Conservation (phyloP, 2,888 invertebrate species). For the Andrena marginata region DNA sequence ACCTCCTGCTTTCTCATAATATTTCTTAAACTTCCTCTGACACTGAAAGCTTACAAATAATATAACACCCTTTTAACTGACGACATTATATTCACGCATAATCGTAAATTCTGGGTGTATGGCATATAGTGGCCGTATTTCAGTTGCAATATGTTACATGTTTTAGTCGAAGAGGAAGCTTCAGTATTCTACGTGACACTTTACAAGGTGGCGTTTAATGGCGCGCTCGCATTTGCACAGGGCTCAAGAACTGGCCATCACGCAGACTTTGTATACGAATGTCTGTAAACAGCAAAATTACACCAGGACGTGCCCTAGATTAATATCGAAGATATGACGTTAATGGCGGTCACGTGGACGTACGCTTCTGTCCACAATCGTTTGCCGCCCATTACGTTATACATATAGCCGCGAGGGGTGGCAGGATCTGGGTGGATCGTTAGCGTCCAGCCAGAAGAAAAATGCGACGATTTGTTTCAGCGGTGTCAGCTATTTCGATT, state of each 20-base stretch:
- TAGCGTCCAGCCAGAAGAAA: slow-evolving; percentile 35
- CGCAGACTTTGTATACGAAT: slow-evolving; percentile 44
- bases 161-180: background rate
- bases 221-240: slow-evolving; percentile 21
- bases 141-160: background rate
- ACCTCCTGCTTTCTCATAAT: too few relatives aligned
- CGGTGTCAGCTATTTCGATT: slow-evolving; percentile 25
- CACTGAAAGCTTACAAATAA: too few relatives aligned
- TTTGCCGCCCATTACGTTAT: slow-evolving; percentile 46
- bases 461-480: slow-evolving; percentile 21
- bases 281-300: slow-evolving; percentile 71
- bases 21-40: too few relatives aligned
- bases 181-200: slow-evolving; percentile 25
- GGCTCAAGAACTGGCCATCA: slow-evolving; percentile 47
- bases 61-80: too few relatives aligned
- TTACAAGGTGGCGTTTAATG: slow-evolving; percentile 44
- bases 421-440: slow-evolving; percentile 39
- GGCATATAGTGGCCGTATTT: background rate
- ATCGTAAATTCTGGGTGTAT: background rate
- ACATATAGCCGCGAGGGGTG: slow-evolving; percentile 26
- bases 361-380: slow-evolving; percentile 35
- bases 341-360: slow-evolving; percentile 66
- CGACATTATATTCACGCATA: too few relatives aligned
- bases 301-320: slow-evolving; percentile 74
- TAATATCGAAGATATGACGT: slow-evolving; percentile 72